Base-by-base conservation (phyloP, 2,797 vertebrate species). In the Euphonia xanthogaster region DNA sequence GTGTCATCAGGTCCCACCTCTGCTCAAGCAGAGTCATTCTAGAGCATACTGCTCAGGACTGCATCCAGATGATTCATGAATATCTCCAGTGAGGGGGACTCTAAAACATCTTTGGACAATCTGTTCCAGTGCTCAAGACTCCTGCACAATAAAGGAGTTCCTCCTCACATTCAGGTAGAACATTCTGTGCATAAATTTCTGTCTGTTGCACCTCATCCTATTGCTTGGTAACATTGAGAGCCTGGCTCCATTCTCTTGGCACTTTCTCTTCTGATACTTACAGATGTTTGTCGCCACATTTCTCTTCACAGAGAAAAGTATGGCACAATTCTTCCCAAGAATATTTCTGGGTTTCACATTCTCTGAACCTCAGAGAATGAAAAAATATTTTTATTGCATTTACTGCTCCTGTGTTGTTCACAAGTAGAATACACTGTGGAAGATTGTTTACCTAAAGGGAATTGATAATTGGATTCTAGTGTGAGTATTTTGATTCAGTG, bases 201-300 rank as follows among this genome's bases (percentile, higher is more conserved):
- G 17, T 25, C 28, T 30, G 14, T 30, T 50, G 19, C 9, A 1
- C 28, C 23, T 70, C 4, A 2, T 50, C 28, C 12, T 42, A 12
- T n/a, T 42, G 16, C 17, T 62, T 62, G 48, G 20, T 31, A 18
- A 19, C 31, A 28, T 22, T 15, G 12, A 21, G 23, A 37, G 13
- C 12, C 50, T 39, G n/a, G 4, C 6, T 82, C 17, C 14, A 25
- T 57, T 37, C 9, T 70, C 50, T 30, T 45, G 28, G 25, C 37
- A 39, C 12, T 7, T 12, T 39, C 12, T 17, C 23, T 33, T 44
- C n/a, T 0, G 0, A 27, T 23, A 19, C 14, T 40, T 24, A 37
- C 7, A 82, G 44, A 39, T 2, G 18, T 42, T 42, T 42, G 40
- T 42, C 40, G 13, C 31, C 20, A 22, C 31, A n/a, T 54, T 54